These are phyloP conservation scores for Polypterus senegalus DNA, from an alignment of 2,113 vertebrate genomes.

Conservation along the genomic window DNA sequence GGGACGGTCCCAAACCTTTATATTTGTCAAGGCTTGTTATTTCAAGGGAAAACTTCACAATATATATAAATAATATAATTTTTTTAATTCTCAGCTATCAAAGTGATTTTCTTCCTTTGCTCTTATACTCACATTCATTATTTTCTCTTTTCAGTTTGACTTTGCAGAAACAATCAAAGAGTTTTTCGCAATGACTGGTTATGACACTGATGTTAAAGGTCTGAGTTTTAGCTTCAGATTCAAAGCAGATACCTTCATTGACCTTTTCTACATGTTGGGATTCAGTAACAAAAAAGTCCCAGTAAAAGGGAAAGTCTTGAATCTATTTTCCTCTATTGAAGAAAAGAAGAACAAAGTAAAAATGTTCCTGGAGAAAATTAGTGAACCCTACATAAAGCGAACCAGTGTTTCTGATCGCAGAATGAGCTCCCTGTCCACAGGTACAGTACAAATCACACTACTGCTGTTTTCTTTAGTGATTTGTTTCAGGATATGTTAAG, in stretches of 20 bases:
- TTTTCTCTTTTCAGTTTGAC: constrained; percentile 34
- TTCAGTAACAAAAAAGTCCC: constrained; percentile 38
- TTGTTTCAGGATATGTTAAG: too few species aligned
- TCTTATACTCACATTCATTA: constrained; percentile 1
- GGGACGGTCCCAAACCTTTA: too few species aligned
- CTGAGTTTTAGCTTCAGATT: constrained; percentile 42
- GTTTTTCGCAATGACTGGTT: constrained; percentile 31
- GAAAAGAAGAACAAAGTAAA: constrained; percentile 42
- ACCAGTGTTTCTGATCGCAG: constrained; percentile 39
- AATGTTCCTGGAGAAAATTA: constrained; percentile 46
- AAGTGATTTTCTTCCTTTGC: neutral
- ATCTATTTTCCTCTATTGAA: constrained; percentile 36
- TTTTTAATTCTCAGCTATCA: neutral
- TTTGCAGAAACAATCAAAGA: constrained; percentile 35
- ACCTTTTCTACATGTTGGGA: constrained; percentile 44
- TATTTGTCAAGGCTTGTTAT: too few species aligned
- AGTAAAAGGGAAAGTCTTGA: constrained; percentile 38
- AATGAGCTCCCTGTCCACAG: constrained; percentile 37
- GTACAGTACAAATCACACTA: constrained; percentile 22
- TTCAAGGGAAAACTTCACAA: too few species aligned
- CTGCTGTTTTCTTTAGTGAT: too few species aligned
- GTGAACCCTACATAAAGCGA: constrained; percentile 28
- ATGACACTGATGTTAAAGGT: constrained; percentile 30
- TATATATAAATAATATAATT: neutral
- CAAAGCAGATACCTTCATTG: constrained; percentile 40